Conservation (phyloP, 2,797 vertebrate species). For the Pteronotus mesoamericanus region DNA sequence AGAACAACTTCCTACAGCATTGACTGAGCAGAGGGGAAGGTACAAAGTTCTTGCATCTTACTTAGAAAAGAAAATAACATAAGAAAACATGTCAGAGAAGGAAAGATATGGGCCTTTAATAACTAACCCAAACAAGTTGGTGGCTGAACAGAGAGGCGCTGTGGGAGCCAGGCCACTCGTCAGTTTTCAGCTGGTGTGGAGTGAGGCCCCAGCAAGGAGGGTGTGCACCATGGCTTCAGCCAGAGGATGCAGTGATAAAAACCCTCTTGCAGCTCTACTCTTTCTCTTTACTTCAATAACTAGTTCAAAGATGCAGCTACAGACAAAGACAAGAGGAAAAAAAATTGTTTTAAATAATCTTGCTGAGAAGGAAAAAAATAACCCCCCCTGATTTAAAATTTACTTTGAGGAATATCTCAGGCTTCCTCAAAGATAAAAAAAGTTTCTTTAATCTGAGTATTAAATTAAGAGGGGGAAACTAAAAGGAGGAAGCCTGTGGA, state of each 20-base stretch:
- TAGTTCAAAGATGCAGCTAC: not conserved
- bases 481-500: not conserved
- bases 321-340: not conserved
- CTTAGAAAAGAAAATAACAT: not conserved
- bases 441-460: not conserved
- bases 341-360: not conserved
- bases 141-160: not conserved
- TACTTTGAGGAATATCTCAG: not conserved
- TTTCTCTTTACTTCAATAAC: not conserved
- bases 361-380: not conserved
- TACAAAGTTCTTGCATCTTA: slow-evolving; percentile 59
- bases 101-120: not conserved
- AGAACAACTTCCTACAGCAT: slow-evolving; percentile 62
- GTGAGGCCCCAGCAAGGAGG: not conserved
- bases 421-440: no score
- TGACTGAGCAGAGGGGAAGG: slow-evolving; percentile 68
- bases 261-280: not conserved
- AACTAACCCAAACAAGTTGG: not conserved
- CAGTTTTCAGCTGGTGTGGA: not conserved
- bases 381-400: not conserved
- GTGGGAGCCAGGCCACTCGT: not conserved
- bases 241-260: not conserved
- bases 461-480: not conserved
- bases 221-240: not conserved
- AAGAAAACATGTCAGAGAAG: slow-evolving; percentile 31